phyloP scores from a whole-genome alignment of 2,888 invertebrate species.

The Pantelozetes paolii region DNA sequence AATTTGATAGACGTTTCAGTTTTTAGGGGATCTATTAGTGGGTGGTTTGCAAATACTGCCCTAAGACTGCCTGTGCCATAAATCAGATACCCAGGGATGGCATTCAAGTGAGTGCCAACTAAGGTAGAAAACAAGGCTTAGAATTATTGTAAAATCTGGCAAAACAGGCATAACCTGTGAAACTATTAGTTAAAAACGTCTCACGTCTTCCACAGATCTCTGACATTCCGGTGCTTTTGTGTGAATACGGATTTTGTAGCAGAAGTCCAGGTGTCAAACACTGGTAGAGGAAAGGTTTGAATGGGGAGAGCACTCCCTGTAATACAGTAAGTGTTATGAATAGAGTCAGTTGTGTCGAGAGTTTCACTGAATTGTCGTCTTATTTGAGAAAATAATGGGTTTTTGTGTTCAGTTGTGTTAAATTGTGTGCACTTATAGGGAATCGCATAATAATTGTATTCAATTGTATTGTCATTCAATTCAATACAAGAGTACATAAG shows the following conservation, averaged over 20 bases:
- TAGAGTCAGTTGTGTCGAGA: not conserved
- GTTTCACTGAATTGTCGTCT: slow-evolving; percentile 9
- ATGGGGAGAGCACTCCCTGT: slow-evolving; percentile 8
- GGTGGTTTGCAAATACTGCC: not conserved
- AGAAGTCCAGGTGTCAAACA: slow-evolving; percentile 33
- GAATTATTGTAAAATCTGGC: not conserved
- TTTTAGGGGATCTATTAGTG: not conserved
- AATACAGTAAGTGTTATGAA: not conserved
- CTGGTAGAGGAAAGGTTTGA: not conserved
- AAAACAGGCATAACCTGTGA: not conserved
- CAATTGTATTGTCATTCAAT: slow-evolving; percentile 24
- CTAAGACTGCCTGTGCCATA: not conserved
- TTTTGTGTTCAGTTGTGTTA: slow-evolving; percentile 17
- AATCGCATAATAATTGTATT: slow-evolving; percentile 32
- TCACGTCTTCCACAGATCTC: not conserved
- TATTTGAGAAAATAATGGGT: slow-evolving; percentile 13
- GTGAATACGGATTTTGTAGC: not conserved
- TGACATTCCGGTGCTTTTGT: slow-evolving; percentile 8
- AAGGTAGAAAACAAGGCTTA: slow-evolving; percentile 16
- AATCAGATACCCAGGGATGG: not conserved
- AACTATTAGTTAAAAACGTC: not conserved
- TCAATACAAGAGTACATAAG: slow-evolving; percentile 19
- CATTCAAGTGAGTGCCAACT: slow-evolving; percentile 11
- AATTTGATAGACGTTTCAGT: not conserved
- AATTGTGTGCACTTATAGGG: slow-evolving; percentile 34